These are phyloP conservation scores for Watsonalla cultraria DNA, from an alignment of 2,888 invertebrate species.

Conservation along the genomic window DNA sequence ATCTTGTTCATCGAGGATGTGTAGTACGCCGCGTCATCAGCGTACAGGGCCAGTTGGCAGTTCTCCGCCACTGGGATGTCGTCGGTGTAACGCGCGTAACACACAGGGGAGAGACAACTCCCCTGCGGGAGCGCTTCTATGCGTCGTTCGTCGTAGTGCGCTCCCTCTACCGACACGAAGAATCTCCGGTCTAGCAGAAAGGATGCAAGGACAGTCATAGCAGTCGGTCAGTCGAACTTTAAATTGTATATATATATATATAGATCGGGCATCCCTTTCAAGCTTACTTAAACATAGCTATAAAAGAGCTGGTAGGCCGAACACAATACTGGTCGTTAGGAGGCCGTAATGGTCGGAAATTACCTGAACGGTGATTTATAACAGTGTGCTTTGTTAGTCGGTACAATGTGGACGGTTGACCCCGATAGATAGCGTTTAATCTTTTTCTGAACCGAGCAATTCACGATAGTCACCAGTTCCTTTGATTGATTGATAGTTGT, in stretches of 20 bases:
- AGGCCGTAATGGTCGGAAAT: conserved; percentile 62
- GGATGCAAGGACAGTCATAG: no score
- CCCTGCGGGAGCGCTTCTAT: no score
- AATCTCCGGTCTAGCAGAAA: no score
- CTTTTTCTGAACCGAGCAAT: conserved; percentile 34
- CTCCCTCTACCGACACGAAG: no score
- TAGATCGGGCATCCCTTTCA: not conserved
- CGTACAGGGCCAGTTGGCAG: no score
- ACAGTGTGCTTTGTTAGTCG: conserved; percentile 35
- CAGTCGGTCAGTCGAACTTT: not conserved
- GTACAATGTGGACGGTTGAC: conserved; percentile 47
- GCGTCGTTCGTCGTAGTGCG: no score
- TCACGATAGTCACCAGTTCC: not conserved
- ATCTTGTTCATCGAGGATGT: no score
- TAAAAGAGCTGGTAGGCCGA: conserved; percentile 8
- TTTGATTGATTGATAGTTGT: not conserved
- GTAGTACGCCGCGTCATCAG: no score
- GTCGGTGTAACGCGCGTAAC: no score
- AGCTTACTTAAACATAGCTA: not conserved
- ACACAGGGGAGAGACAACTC: no score
- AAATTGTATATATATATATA: not conserved
- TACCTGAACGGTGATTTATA: conserved; percentile 67
- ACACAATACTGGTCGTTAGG: conserved; percentile 61
- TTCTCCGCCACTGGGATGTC: no score
- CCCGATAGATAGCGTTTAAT: conserved; percentile 56